phyloP scores from a whole-genome alignment of 2,888 invertebrate genomes.

The Anorthoa munda region DNA sequence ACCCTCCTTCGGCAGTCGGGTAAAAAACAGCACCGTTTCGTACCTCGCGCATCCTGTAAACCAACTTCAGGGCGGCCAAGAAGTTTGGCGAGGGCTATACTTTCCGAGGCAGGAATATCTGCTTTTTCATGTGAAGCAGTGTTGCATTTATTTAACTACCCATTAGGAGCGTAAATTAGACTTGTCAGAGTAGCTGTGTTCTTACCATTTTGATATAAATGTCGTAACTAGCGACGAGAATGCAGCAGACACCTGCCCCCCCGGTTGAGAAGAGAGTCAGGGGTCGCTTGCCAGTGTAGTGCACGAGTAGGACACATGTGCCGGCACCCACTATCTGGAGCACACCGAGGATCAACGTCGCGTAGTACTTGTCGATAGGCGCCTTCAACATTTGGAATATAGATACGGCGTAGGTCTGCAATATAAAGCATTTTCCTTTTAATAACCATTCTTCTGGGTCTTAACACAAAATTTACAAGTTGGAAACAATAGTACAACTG shows the following conservation, averaged over 20 bases:
- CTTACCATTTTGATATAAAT: slow-evolving; percentile 77
- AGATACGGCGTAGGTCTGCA: slow-evolving; percentile 93
- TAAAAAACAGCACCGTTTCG: no score
- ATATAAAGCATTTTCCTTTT: background rate
- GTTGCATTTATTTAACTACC: no score
- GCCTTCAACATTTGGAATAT: slow-evolving; percentile 94
- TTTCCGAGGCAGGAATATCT: no score
- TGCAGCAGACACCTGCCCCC: slow-evolving; percentile 92
- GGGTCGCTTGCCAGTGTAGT: slow-evolving; percentile 94
- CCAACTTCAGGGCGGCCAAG: no score
- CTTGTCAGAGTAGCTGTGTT: background rate
- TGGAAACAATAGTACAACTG: background rate
- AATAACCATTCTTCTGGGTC: background rate
- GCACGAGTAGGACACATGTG: slow-evolving; percentile 92
- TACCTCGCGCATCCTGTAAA: no score
- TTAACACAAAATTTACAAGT: background rate
- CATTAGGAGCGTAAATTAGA: background rate
- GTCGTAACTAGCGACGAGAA: slow-evolving; percentile 91
- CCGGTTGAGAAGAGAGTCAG: slow-evolving; percentile 93
- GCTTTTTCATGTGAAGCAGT: no score
- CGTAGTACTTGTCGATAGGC: slow-evolving; percentile 94
- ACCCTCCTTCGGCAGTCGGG: no score
- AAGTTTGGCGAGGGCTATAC: no score
- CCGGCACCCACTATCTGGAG: slow-evolving; percentile 93
- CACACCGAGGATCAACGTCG: slow-evolving; percentile 93